Evolutionary conservation across 2,113 vertebrate species (phyloP).

Genomic region (Pungitius pungitius): DNA sequence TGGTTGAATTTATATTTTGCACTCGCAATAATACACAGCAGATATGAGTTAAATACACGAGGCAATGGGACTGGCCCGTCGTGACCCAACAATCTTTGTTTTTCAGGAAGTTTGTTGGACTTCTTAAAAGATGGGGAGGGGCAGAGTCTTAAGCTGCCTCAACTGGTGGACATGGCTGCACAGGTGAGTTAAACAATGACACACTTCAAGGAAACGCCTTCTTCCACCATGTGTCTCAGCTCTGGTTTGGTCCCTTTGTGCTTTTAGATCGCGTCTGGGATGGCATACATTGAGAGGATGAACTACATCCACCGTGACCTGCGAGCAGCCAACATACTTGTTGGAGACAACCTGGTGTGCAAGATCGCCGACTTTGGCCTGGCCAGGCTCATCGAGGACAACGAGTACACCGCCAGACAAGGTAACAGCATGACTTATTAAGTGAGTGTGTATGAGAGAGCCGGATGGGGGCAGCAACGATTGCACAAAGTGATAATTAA

Average conservation of each 20-base stretch:
- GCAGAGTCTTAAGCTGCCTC: constrained; percentile 87
- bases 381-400: constrained; percentile 94
- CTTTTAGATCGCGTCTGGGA: constrained; percentile 88
- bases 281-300: constrained; percentile 98
- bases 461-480: not conserved
- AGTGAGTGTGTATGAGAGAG: constrained; percentile 7
- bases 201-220: not conserved
- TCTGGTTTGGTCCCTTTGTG: not conserved
- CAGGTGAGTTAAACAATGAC: constrained; percentile 81
- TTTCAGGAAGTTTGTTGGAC: constrained; percentile 92
- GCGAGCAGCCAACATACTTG: constrained; percentile 96
- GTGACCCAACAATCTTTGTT: constrained; percentile 6
- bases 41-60: not conserved
- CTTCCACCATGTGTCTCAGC: not conserved
- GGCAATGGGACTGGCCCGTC: not conserved
- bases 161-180: constrained; percentile 96
- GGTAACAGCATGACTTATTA: constrained; percentile 75
- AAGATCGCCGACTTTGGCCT: constrained; percentile 98
- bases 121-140: constrained; percentile 91
- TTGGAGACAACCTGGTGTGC: constrained; percentile 93
- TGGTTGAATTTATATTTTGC: not conserved
- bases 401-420: constrained; percentile 96
- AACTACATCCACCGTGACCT: constrained; percentile 98
- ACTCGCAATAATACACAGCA: not conserved
- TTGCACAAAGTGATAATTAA: constrained; percentile 41